Conservation (phyloP, 2,888 invertebrate genomes). For the Aplocera efformata region DNA sequence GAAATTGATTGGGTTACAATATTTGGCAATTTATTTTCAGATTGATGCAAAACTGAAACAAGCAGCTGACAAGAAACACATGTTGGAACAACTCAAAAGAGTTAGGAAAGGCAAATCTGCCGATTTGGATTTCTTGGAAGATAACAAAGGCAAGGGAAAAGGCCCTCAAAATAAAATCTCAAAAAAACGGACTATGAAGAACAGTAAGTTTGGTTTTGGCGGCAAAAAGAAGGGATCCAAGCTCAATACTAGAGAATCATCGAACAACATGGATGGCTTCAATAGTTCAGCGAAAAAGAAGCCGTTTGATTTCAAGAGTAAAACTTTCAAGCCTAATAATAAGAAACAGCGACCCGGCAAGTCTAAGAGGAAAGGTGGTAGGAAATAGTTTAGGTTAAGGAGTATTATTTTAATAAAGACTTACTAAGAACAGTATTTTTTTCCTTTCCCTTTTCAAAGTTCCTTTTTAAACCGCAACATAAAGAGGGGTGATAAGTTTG, state of each 20-base stretch:
- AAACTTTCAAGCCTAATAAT: conserved; percentile 58
- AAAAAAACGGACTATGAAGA: conserved; percentile 83
- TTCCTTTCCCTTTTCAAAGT: too few relatives aligned
- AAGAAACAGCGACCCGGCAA: conserved; percentile 79
- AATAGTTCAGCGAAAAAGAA: conserved; percentile 66
- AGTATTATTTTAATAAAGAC: conserved; percentile 17
- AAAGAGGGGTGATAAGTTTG: too few relatives aligned
- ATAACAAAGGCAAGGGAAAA: conserved; percentile 66
- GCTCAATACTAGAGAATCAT: conserved; percentile 90
- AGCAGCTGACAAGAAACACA: conserved; percentile 93
- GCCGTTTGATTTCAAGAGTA: conserved; percentile 61
- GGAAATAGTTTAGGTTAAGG: conserved; percentile 42
- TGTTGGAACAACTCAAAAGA: conserved; percentile 95
- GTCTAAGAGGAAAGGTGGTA: conserved; percentile 67
- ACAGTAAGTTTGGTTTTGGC: conserved; percentile 96
- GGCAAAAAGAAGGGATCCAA: conserved; percentile 96
- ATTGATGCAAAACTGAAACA: conserved; percentile 91
- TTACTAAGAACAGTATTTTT: conserved; percentile 1
- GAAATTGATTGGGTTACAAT: too few relatives aligned
- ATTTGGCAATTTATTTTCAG: conserved; percentile 74
- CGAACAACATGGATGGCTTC: conserved; percentile 83
- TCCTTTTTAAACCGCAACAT: too few relatives aligned
- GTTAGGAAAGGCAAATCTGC: conserved; percentile 91
- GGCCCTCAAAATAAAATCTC: conserved; percentile 59
- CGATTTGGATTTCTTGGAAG: conserved; percentile 90